phyloP scores from a whole-genome alignment of 2,888 invertebrate genomes.

The Periphyllus acericola region DNA sequence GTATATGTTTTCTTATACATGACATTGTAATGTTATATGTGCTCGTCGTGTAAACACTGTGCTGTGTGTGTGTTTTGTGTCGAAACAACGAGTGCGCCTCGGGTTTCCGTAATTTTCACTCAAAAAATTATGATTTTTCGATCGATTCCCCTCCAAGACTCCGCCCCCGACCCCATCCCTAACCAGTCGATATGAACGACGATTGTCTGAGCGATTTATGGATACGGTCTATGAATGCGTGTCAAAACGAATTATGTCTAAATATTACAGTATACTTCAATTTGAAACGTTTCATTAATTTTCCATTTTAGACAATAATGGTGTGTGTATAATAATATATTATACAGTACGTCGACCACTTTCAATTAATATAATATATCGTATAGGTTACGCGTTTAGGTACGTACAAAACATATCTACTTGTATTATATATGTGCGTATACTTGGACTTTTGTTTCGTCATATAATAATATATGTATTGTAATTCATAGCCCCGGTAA shows the following conservation, averaged over 20 bases:
- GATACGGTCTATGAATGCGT: slow-evolving; percentile 6
- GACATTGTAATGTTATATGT: no score
- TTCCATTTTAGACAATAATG: neutral
- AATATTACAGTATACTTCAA: slow-evolving; percentile 22
- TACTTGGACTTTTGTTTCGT: no score
- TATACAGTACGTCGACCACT: neutral
- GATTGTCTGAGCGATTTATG: neutral
- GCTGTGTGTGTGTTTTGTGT: no score
- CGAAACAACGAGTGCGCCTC: no score
- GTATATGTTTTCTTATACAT: no score
- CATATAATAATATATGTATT: no score
- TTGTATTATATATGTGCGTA: no score
- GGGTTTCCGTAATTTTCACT: neutral
- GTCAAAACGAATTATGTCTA: slow-evolving; percentile 21
- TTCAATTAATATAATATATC: neutral
- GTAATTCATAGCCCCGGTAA: no score
- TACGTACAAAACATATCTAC: neutral
- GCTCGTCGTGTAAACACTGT: no score
- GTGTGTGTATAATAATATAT: neutral
- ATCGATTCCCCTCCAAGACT: neutral
- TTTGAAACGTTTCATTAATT: slow-evolving; percentile 38
- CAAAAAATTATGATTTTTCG: neutral
- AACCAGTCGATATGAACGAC: neutral
- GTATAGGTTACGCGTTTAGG: neutral
- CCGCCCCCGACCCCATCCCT: neutral